These are phyloP conservation scores for Eleutherodactylus coqui DNA, from an alignment of 2,797 vertebrate genomes.

Conservation along the genomic window DNA sequence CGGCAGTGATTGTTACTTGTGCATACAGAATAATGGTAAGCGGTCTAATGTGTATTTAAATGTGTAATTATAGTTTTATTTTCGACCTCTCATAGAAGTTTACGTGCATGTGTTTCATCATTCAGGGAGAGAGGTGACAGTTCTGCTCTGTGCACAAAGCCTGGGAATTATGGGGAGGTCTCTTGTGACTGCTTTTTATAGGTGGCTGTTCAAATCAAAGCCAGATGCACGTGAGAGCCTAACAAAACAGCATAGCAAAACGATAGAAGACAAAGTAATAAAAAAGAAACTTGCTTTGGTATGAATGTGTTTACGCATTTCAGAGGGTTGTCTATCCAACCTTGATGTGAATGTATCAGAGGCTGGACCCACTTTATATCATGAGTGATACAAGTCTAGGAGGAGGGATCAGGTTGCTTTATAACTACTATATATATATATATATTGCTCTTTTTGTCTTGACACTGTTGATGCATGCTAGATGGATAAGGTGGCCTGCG, in stretches of 20 bases:
- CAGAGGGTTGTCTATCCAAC: background rate
- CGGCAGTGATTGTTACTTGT: background rate
- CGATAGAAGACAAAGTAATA: background rate
- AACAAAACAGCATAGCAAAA: background rate
- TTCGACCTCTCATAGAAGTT: background rate
- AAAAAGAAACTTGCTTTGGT: background rate
- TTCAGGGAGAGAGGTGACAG: conserved; percentile 34
- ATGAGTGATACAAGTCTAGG: background rate
- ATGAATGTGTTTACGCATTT: background rate
- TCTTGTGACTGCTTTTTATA: conserved; percentile 2
- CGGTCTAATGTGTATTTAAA: background rate
- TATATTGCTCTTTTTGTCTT: conserved; percentile 2
- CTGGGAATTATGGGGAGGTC: background rate
- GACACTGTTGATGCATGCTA: background rate
- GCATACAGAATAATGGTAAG: background rate
- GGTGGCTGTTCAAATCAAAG: background rate
- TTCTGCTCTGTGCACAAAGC: background rate
- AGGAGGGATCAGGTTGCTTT: background rate
- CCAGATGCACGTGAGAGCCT: background rate
- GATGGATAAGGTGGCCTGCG: conserved; percentile 7
- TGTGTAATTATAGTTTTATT: background rate
- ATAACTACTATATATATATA: no score
- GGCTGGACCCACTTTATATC: background rate
- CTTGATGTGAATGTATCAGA: background rate
- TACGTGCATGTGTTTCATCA: conserved; percentile 41